Percentiles rank a stretch among this genome's conserved stretches.
phyloP scores from a whole-genome alignment of 2,797 vertebrate species.

The Aphelocoma californica region DNA sequence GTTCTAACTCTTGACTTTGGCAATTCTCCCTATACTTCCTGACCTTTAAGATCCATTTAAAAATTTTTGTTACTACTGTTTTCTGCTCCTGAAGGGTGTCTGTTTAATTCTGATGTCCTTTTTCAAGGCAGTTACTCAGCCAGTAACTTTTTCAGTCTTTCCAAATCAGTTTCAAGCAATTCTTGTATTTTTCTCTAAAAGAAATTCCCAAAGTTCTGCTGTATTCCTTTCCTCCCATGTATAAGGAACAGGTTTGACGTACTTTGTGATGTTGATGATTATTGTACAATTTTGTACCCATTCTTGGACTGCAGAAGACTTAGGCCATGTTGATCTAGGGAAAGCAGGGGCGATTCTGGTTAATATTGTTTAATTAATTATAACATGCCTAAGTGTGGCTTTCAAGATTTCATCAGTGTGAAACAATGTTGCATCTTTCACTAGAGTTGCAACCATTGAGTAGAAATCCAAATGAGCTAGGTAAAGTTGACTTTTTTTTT shows the following conservation, averaged over 20 bases:
- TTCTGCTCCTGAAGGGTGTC: conserved; percentile 2
- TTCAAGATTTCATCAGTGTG: neutral
- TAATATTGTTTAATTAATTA: neutral
- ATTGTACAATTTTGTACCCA: neutral
- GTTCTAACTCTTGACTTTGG: neutral
- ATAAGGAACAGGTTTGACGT: neutral
- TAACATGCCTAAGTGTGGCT: neutral
- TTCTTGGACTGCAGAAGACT: neutral
- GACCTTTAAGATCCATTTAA: neutral
- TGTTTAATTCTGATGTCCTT: neutral
- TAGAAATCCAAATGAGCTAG: neutral
- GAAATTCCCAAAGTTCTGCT: neutral
- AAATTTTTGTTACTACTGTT: neutral
- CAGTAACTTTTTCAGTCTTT: neutral
- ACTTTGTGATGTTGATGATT: neutral
- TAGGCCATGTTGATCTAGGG: neutral
- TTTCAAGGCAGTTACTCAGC: neutral
- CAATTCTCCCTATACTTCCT: neutral
- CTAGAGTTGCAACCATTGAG: neutral
- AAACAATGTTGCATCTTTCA: neutral
- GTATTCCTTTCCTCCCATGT: neutral
- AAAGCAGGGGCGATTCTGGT: neutral
- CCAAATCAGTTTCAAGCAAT: neutral
- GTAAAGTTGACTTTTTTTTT: neutral
- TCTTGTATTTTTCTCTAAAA: conserved; percentile 5